These are phyloP conservation scores for Gymnopithys bicolor DNA, from an alignment of 2,797 vertebrate species.

Conservation along the genomic window DNA sequence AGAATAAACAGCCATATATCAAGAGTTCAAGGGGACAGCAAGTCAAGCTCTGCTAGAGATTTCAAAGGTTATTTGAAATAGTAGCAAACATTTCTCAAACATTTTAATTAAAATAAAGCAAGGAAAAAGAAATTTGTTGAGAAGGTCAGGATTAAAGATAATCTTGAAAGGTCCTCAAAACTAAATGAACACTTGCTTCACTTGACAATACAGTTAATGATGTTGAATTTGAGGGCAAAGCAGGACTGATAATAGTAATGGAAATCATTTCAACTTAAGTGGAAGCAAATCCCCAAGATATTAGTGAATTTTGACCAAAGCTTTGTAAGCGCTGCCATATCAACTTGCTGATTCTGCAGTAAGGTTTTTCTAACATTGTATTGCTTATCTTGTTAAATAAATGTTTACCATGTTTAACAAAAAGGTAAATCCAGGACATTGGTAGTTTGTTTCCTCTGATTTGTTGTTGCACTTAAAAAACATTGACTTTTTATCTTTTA, in stretches of 20 bases:
- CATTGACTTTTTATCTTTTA: not conserved
- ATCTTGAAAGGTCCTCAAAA: conserved; percentile 10
- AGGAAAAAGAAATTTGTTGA: not conserved
- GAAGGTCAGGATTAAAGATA: conserved; percentile 21
- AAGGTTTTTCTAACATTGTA: not conserved
- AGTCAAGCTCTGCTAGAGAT: conserved; percentile 9
- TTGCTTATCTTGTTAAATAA: not conserved
- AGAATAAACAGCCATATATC: conserved; percentile 14
- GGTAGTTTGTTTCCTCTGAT: not conserved
- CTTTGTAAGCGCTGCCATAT: not conserved
- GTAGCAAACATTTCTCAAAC: not conserved
- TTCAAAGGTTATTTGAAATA: conserved; percentile 40
- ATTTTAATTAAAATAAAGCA: conserved; percentile 27
- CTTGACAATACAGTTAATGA: not conserved
- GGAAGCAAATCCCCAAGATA: not conserved
- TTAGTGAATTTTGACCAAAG: not conserved
- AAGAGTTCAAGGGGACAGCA: conserved; percentile 25
- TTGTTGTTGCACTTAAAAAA: not conserved
- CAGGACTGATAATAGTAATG: not conserved
- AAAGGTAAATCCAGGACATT: not conserved
- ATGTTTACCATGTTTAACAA: not conserved
- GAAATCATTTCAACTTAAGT: not conserved
- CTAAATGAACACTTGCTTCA: conserved; percentile 4
- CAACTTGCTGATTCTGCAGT: not conserved
- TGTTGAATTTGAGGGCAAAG: not conserved